Evolutionary conservation across 2,797 vertebrate genomes (phyloP).

Genomic region (Balearica regulorum): DNA sequence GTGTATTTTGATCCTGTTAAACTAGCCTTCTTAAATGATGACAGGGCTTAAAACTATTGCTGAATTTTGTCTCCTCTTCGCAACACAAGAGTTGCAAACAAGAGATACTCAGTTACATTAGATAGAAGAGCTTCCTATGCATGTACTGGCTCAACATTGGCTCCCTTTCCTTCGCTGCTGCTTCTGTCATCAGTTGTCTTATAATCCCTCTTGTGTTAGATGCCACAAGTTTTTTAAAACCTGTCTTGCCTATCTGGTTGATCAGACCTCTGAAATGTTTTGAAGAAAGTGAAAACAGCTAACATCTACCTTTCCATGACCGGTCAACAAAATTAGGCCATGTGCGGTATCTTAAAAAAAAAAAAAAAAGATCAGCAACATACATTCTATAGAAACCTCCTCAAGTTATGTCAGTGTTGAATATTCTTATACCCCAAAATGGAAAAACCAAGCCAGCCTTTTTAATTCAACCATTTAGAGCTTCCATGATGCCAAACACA

Average conservation of each 20-base stretch:
- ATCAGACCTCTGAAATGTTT: not conserved
- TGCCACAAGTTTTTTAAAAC: not conserved
- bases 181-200: not conserved
- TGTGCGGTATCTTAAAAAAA: not conserved
- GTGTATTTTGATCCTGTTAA: not conserved
- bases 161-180: not conserved
- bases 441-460: not conserved
- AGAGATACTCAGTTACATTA: not conserved
- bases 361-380: not conserved
- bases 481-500: not conserved
- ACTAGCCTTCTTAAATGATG: not conserved
- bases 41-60: not conserved
- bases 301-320: not conserved
- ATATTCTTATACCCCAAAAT: not conserved
- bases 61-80: not conserved
- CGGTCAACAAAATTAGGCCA: not conserved
- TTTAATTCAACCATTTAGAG: not conserved
- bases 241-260: not conserved
- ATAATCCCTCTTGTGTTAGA: not conserved
- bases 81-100: not conserved
- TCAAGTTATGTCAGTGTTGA: not conserved
- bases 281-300: not conserved
- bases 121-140: not conserved
- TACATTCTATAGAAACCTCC: not conserved
- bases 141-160: not conserved